phyloP scores from a whole-genome alignment of 2,797 vertebrate species.

The Falco biarmicus region DNA sequence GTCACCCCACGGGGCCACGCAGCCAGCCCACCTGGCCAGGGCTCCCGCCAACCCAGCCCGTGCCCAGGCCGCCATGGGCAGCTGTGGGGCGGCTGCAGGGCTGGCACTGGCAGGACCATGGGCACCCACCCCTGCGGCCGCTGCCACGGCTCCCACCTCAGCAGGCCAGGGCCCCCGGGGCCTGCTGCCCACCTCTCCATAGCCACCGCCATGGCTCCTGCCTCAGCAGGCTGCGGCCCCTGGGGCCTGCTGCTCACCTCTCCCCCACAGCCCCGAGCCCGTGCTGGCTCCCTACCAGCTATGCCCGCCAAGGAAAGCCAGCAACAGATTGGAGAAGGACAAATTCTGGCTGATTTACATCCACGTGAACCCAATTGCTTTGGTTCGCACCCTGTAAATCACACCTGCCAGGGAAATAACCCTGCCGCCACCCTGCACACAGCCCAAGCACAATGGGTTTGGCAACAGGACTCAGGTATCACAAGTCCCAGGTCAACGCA shows the following conservation, averaged over 20 bases:
- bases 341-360: not conserved
- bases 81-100: not conserved
- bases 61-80: too few species aligned
- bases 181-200: too few species aligned
- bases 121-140: too few species aligned
- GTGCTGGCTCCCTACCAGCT: fast-evolving
- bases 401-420: not conserved
- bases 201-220: too few species aligned
- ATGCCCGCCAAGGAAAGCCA: fast-evolving
- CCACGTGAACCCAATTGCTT: not conserved
- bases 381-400: constrained; percentile 16
- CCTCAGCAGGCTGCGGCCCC: too few species aligned
- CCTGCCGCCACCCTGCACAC: not conserved
- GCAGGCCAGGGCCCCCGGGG: too few species aligned
- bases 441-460: not conserved
- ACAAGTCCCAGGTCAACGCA: not conserved
- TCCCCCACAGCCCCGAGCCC: too few species aligned
- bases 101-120: too few species aligned
- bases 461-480: not conserved
- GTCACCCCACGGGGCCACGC: fast-evolving
- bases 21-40: not conserved
- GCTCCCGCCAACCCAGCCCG: too few species aligned
- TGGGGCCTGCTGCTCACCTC: too few species aligned
- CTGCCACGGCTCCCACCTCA: too few species aligned
- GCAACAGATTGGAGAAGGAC: not conserved